Conservation (phyloP, 2,888 invertebrate genomes). For the Protophormia terraenovae region DNA sequence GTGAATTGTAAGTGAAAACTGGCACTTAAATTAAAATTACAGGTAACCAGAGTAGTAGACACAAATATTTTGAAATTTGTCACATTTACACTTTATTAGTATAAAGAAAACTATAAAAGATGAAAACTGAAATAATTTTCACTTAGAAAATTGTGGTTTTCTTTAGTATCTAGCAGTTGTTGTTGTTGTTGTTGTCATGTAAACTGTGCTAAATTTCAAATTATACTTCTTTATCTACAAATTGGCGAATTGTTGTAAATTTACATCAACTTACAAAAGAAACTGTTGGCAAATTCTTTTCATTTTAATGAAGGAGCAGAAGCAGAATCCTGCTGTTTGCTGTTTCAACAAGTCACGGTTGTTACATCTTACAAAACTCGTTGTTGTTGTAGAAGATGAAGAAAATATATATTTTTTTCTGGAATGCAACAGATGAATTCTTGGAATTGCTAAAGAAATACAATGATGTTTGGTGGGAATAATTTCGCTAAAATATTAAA, state of each 20-base stretch:
- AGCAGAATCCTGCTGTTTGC: conserved; percentile 61
- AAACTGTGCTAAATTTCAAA: conserved; percentile 19
- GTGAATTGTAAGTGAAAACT: conserved; percentile 17
- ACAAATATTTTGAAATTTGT: conserved; percentile 44
- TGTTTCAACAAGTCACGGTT: conserved; percentile 65
- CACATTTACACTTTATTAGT: conserved; percentile 60
- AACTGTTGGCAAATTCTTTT: conserved; percentile 23
- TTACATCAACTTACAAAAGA: neutral
- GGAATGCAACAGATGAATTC: conserved; percentile 55
- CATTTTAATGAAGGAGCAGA: conserved; percentile 39
- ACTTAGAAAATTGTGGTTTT: conserved; percentile 48
- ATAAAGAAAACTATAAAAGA: conserved; percentile 1
- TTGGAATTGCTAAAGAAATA: conserved; percentile 42
- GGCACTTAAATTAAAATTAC: neutral
- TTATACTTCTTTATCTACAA: neutral
- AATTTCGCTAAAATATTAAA: conserved; percentile 46
- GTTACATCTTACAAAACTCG: conserved; percentile 46
- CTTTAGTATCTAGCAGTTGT: neutral
- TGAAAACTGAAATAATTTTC: neutral
- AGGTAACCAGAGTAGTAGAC: neutral
- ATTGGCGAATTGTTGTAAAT: conserved; percentile 17
- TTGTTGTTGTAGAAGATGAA: conserved; percentile 29
- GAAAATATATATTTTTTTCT: conserved; percentile 9
- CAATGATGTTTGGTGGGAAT: conserved; percentile 47
- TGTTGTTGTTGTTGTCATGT: neutral